A percentile compares a stretch with the other conserved stretches of the same genome.
phyloP scores from a whole-genome alignment of 2,888 invertebrate species.

The Hypsopygia costalis region DNA sequence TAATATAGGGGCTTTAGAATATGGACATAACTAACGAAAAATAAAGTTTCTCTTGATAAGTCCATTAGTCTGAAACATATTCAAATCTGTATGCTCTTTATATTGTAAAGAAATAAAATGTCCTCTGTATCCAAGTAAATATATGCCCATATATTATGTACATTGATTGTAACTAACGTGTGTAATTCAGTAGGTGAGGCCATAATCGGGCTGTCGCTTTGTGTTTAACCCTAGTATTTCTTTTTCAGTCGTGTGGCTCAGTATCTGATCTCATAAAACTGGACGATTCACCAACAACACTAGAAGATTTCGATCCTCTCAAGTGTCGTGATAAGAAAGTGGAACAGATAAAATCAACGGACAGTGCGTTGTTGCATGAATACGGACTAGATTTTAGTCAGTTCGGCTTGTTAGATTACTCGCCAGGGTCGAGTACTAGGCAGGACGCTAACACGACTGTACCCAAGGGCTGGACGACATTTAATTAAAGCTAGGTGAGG shows the following conservation, averaged over 20 bases:
- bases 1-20: too few relatives aligned
- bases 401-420: slow-evolving; percentile 70
- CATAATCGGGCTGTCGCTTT: slow-evolving; percentile 11
- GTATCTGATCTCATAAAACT: slow-evolving; percentile 71
- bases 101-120: too few relatives aligned
- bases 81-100: too few relatives aligned
- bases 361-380: slow-evolving; percentile 85
- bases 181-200: background rate
- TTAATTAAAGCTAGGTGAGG: slow-evolving; percentile 39
- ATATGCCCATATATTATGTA: background rate
- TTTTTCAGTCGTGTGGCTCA: slow-evolving; percentile 69
- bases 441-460: slow-evolving; percentile 41
- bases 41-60: too few relatives aligned
- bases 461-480: slow-evolving; percentile 70
- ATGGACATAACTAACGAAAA: too few relatives aligned
- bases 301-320: slow-evolving; percentile 71
- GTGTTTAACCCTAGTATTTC: slow-evolving; percentile 47
- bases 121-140: too few relatives aligned
- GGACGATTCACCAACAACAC: slow-evolving; percentile 63
- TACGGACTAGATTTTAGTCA: slow-evolving; percentile 86
- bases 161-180: background rate
- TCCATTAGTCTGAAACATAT: too few relatives aligned
- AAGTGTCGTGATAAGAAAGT: slow-evolving; percentile 55
- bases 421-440: slow-evolving; percentile 41
- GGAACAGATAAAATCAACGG: slow-evolving; percentile 65